Conservation (phyloP, 2,797 vertebrate species). For the Pygocentrus nattereri region DNA sequence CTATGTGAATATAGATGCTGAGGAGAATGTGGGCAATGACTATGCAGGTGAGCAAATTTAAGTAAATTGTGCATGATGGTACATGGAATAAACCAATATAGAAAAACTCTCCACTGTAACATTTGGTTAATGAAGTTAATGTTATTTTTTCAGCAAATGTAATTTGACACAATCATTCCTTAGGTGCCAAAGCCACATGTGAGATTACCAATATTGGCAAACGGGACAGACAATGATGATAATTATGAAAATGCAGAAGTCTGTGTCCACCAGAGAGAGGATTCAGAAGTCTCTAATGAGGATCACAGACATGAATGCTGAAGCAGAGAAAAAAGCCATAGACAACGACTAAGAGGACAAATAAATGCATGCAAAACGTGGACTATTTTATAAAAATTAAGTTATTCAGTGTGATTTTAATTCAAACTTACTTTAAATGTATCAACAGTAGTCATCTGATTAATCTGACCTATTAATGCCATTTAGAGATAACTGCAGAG, state of each 20-base stretch:
- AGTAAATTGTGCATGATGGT: neutral
- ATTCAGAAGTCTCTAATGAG: neutral
- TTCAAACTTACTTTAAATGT: no score
- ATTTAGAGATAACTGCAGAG: no score
- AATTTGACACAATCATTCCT: neutral
- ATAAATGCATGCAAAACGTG: neutral
- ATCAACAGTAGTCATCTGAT: no score
- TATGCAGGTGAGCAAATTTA: neutral
- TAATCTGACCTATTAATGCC: no score
- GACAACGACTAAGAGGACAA: neutral
- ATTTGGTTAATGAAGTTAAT: no score
- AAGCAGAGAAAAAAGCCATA: neutral
- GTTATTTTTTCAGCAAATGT: no score
- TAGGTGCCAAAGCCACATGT: neutral
- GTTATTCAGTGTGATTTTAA: no score
- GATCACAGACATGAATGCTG: neutral
- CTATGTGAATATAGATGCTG: neutral
- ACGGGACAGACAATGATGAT: neutral
- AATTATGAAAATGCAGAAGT: neutral
- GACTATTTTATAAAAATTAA: no score
- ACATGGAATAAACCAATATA: no score
- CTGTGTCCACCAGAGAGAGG: neutral
- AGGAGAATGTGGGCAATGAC: slow-evolving; percentile 5
- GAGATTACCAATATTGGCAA: no score
- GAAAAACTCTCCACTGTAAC: no score